A percentile compares a stretch with the other conserved stretches of the same genome.
These are phyloP conservation scores for Sebastes miniatus DNA, from an alignment of 2,797 vertebrate genomes.

Conservation along the genomic window DNA sequence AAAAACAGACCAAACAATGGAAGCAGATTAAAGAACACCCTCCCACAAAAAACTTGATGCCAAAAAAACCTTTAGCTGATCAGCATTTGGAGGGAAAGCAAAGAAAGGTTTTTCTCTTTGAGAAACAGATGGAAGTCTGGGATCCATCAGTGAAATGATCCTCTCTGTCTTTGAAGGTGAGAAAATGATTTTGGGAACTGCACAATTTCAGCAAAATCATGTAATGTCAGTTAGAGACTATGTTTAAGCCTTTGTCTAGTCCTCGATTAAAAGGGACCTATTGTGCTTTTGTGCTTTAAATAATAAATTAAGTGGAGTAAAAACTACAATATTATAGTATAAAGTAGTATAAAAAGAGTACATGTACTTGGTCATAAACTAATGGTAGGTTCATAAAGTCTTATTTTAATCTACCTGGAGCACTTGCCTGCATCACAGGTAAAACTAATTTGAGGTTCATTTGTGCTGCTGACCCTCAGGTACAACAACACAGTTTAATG, in stretches of 20 bases:
- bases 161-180: neutral
- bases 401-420: neutral
- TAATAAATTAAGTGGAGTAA: neutral
- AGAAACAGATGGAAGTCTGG: neutral
- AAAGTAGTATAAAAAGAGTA: neutral
- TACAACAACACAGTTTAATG: neutral
- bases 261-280: neutral
- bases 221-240: neutral
- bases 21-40: neutral
- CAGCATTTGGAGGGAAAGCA: neutral
- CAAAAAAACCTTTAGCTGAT: neutral
- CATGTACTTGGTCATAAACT: neutral
- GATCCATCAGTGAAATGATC: neutral
- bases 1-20: neutral
- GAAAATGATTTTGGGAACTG: neutral
- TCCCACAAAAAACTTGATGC: neutral
- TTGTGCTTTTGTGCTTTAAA: too few species aligned
- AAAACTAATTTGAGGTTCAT: neutral
- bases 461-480: neutral
- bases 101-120: neutral
- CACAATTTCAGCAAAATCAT: neutral
- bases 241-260: neutral
- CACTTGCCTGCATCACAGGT: neutral
- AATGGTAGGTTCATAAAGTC: too few species aligned
- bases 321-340: neutral